A percentile compares a stretch with the other conserved stretches of the same genome.
Conservation (phyloP, 2,113 vertebrate species). For the Psilopsiagon aymara region DNA sequence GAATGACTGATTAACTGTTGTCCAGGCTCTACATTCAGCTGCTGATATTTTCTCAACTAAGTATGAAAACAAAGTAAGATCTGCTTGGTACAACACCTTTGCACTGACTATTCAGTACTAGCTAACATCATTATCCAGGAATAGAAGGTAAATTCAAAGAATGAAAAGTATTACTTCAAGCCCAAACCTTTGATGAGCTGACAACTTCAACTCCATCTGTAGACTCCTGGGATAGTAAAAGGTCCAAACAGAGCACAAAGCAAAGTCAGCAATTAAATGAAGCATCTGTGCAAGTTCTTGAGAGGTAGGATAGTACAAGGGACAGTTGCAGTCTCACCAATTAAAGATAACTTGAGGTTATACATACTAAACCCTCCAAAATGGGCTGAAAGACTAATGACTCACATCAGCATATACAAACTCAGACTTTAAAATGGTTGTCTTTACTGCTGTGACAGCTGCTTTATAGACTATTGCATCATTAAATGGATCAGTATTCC, state of each 20-base stretch:
- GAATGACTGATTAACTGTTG: background rate
- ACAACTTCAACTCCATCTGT: background rate
- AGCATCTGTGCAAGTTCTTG: background rate
- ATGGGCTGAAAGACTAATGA: background rate
- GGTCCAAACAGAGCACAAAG: background rate
- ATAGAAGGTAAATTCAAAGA: background rate
- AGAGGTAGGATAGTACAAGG: background rate
- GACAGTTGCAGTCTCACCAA: background rate
- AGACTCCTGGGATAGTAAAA: background rate
- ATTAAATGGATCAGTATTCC: conserved; percentile 9
- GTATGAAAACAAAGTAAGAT: background rate
- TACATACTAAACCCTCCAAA: background rate
- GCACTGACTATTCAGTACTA: background rate
- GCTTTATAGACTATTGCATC: background rate
- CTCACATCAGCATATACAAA: background rate
- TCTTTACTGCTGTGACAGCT: conserved; percentile 24
- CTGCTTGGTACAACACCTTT: background rate
- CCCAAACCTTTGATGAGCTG: background rate
- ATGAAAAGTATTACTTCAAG: background rate
- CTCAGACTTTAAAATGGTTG: background rate
- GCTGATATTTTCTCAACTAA: background rate
- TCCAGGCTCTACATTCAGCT: background rate
- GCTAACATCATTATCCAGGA: background rate
- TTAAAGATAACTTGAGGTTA: background rate
- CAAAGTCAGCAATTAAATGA: background rate